Conservation (phyloP, 2,797 vertebrate species). For the Amniataba percoides region DNA sequence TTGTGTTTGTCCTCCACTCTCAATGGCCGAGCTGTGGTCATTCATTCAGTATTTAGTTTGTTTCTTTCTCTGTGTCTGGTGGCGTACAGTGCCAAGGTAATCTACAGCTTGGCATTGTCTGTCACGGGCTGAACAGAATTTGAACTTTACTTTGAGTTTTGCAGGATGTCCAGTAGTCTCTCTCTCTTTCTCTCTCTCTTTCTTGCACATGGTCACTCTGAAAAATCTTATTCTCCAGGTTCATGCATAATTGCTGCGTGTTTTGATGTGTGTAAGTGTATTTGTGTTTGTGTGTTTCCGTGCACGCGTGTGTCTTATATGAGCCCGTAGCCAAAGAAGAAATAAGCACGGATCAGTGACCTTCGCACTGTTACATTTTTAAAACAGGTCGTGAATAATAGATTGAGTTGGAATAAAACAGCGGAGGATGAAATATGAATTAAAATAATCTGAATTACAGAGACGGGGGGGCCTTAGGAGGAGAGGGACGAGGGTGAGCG, state of each 20-base stretch:
- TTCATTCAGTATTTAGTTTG: not conserved
- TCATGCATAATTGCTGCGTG: conserved; percentile 50
- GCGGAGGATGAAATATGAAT: conserved; percentile 73
- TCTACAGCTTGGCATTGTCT: not conserved
- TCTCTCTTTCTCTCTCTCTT: not conserved
- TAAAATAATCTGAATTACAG: conserved; percentile 73
- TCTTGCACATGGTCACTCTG: conserved; percentile 11
- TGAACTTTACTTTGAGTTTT: not conserved
- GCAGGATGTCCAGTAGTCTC: not conserved
- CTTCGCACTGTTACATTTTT: conserved; percentile 75
- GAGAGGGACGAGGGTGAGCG: not conserved
- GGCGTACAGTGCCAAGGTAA: not conserved
- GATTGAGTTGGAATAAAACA: conserved; percentile 74
- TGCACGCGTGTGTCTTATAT: conserved; percentile 10
- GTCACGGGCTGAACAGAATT: not conserved
- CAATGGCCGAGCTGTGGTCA: not conserved
- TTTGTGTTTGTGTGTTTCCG: conserved; percentile 6
- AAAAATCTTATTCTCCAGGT: conserved; percentile 20
- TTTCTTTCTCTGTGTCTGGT: not conserved
- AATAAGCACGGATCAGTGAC: conserved; percentile 67
- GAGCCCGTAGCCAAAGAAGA: conserved; percentile 1
- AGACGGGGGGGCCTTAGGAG: conserved; percentile 15
- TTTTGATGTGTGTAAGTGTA: conserved; percentile 28
- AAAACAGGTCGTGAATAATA: conserved; percentile 76
- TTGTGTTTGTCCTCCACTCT: not conserved